These are phyloP conservation scores for Bibio marci DNA, from an alignment of 2,888 invertebrate species.

Conservation along the genomic window DNA sequence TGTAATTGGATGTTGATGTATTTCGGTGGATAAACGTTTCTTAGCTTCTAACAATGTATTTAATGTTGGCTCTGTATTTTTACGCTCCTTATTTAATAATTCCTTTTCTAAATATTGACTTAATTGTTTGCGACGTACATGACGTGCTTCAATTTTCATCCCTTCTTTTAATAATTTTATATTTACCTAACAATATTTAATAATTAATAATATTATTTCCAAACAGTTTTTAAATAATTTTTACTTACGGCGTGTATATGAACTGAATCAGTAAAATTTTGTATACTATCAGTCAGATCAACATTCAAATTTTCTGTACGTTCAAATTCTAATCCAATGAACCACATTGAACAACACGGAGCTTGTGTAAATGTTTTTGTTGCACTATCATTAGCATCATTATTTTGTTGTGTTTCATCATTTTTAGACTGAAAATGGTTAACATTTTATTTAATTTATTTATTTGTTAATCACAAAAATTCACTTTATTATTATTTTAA, in stretches of 20 bases:
- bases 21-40: conserved; percentile 26
- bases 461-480: no score
- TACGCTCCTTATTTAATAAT: conserved; percentile 52
- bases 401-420: conserved; percentile 4
- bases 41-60: conserved; percentile 23
- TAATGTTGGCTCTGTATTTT: conserved; percentile 33
- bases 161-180: conserved; percentile 49
- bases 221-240: no score
- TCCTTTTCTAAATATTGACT: conserved; percentile 53
- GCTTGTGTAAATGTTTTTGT: conserved; percentile 19
- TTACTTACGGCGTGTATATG: conserved; percentile 50
- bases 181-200: conserved; percentile 29
- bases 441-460: no score
- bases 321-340: conserved; percentile 87
- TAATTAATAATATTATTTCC: neutral
- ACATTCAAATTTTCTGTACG: conserved; percentile 78
- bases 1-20: neutral
- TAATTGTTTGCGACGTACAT: conserved; percentile 68
- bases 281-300: conserved; percentile 85
- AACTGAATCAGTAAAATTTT: conserved; percentile 77
- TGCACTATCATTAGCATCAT: conserved; percentile 24
- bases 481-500: no score
- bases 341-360: conserved; percentile 80
- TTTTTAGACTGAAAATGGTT: conserved; percentile 1
- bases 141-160: conserved; percentile 69